Evolutionary conservation across 2,888 invertebrate genomes (phyloP).

Genomic region (Rhagonycha fulva): DNA sequence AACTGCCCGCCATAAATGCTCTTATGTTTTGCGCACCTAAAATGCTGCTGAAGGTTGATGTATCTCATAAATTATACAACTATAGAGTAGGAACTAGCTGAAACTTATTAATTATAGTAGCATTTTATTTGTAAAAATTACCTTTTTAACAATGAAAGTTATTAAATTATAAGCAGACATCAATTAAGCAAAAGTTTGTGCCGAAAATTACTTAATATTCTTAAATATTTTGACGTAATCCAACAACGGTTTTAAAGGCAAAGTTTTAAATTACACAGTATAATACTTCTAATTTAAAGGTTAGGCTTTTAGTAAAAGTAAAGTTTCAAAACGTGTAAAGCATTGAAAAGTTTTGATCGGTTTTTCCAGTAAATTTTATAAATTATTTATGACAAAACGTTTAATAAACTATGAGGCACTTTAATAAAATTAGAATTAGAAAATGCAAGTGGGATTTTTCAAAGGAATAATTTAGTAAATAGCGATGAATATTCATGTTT

Average conservation of each 20-base stretch:
- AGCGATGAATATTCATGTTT: background rate
- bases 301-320: background rate
- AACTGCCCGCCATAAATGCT: too few species aligned
- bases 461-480: slow-evolving; percentile 1
- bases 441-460: slow-evolving; percentile 1
- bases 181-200: background rate
- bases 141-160: background rate
- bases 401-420: background rate
- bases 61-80: too few species aligned
- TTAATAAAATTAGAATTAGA: slow-evolving; percentile 2
- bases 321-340: background rate
- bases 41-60: too few species aligned
- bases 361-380: background rate
- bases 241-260: background rate
- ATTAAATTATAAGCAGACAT: background rate
- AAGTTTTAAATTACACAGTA: background rate
- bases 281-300: background rate
- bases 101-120: too few species aligned
- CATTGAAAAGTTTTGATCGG: background rate
- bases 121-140: background rate
- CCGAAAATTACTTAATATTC: background rate
- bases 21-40: too few species aligned
- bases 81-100: too few species aligned
- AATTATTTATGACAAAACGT: background rate
- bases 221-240: background rate